phyloP scores from a whole-genome alignment of 2,888 invertebrate species.

The Gymnoscelis rufifasciata region DNA sequence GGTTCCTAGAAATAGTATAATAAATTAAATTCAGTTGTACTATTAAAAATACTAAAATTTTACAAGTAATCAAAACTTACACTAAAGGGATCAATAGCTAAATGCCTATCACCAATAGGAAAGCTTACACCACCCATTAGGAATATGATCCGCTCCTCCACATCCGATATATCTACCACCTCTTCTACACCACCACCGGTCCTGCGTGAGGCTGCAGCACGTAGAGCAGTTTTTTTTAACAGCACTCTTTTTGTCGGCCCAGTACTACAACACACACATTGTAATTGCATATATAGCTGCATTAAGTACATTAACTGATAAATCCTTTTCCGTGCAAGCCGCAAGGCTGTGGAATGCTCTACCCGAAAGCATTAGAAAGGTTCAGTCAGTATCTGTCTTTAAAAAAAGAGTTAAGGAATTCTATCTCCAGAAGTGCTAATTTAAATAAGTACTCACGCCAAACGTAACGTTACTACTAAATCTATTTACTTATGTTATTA shows the following conservation, averaged over 20 bases:
- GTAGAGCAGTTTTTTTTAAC: slow-evolving; percentile 17
- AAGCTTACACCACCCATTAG: slow-evolving; percentile 15
- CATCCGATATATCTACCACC: no score
- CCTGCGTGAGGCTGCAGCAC: slow-evolving; percentile 4
- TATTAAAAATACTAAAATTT: slow-evolving; percentile 4
- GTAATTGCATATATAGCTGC: not conserved
- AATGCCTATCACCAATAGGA: slow-evolving; percentile 9
- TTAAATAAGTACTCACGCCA: no score
- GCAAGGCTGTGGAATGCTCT: no score
- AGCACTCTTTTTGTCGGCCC: slow-evolving; percentile 16
- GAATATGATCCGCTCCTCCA: no score
- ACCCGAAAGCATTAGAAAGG: no score
- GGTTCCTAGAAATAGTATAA: slow-evolving; percentile 1
- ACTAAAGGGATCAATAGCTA: slow-evolving; percentile 10
- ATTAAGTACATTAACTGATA: not conserved
- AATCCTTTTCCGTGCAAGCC: no score
- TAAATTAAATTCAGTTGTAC: not conserved
- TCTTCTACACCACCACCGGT: slow-evolving; percentile 9
- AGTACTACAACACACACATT: slow-evolving; percentile 5
- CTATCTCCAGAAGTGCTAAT: no score
- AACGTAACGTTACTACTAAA: no score
- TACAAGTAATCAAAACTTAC: slow-evolving; percentile 7
- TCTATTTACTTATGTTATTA: no score
- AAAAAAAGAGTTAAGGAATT: no score
- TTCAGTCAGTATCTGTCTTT: no score